These are phyloP conservation scores for Rambutsinella grinnellia DNA, from an alignment of 2,888 invertebrate species.

Conservation along the genomic window DNA sequence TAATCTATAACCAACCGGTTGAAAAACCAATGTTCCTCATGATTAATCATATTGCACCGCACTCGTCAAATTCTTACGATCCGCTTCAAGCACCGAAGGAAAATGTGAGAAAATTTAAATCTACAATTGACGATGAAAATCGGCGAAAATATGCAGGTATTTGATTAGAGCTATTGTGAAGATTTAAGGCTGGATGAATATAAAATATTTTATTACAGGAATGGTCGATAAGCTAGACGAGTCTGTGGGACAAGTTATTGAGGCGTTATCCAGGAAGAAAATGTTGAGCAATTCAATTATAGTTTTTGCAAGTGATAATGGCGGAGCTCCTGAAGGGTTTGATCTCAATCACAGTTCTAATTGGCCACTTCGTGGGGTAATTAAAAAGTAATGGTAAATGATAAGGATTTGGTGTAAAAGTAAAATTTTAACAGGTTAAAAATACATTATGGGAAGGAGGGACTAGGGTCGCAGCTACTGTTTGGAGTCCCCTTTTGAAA, in stretches of 20 bases:
- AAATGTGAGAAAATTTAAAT: constrained; percentile 77
- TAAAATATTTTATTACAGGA: constrained; percentile 71
- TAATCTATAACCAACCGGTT: constrained; percentile 74
- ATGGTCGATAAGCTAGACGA: constrained; percentile 89
- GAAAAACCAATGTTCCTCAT: constrained; percentile 71
- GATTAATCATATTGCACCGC: constrained; percentile 84
- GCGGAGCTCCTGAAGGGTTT: constrained; percentile 82
- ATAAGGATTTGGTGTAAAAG: not conserved
- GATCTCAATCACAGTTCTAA: constrained; percentile 80
- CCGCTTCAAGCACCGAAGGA: constrained; percentile 81
- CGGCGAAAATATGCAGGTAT: constrained; percentile 79
- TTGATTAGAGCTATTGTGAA: not conserved
- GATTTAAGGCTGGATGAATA: no score
- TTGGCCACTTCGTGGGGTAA: constrained; percentile 83
- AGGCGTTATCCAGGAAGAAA: constrained; percentile 76
- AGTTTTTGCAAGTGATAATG: constrained; percentile 90
- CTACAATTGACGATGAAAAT: constrained; percentile 76
- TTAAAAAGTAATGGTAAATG: constrained; percentile 53
- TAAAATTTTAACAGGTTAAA: constrained; percentile 51
- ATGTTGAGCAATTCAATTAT: constrained; percentile 87
- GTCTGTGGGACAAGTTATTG: constrained; percentile 83
- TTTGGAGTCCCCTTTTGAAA: constrained; percentile 61
- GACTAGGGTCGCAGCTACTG: constrained; percentile 56
- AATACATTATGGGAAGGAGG: constrained; percentile 66
- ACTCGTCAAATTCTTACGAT: constrained; percentile 80